Evolutionary conservation across 2,113 vertebrate species (phyloP).

Genomic region (Haemorhous mexicanus): DNA sequence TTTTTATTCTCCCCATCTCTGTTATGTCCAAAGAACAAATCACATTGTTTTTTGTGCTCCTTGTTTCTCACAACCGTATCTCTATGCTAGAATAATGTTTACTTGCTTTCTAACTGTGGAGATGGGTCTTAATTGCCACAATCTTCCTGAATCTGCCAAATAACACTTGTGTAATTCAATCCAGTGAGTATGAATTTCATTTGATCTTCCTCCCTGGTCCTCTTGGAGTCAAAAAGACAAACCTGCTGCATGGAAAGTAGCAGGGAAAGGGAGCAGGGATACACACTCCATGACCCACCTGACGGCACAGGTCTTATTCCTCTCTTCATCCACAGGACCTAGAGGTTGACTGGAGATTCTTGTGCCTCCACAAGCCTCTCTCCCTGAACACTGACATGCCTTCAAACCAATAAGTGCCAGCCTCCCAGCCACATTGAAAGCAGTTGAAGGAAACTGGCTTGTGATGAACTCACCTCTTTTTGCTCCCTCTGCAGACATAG

Average conservation of each 20-base stretch:
- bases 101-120: not conserved
- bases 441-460: not conserved
- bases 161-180: not conserved
- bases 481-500: constrained; percentile 90
- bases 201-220: not conserved
- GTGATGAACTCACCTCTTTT: constrained; percentile 78
- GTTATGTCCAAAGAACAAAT: not conserved
- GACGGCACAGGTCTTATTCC: not conserved
- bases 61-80: not conserved
- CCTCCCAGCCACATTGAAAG: not conserved
- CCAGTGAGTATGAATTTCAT: not conserved
- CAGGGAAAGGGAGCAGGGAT: not conserved
- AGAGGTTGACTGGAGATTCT: not conserved
- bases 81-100: not conserved
- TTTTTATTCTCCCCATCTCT: not conserved
- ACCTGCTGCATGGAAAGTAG: not conserved
- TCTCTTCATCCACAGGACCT: not conserved
- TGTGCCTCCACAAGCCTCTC: not conserved
- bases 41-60: not conserved
- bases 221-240: not conserved
- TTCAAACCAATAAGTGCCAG: not conserved
- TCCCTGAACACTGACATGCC: not conserved
- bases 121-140: not conserved
- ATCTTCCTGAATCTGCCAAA: not conserved
- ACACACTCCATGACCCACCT: not conserved